These are phyloP conservation scores for Limnodromus scolopaceus DNA, from an alignment of 2,797 vertebrate species.

Conservation along the genomic window DNA sequence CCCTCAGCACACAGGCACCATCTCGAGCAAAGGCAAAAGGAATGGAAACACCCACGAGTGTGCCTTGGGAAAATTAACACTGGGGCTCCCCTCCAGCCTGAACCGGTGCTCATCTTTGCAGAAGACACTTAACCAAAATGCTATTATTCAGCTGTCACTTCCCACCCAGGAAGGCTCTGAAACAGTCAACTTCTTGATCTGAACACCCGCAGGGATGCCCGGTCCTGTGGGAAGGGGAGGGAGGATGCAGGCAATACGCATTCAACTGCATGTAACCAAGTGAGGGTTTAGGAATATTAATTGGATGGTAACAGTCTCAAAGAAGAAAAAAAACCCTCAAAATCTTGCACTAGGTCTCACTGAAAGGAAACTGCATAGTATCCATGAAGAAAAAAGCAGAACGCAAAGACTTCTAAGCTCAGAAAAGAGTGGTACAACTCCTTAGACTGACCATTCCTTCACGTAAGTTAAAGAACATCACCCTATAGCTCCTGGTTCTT, in stretches of 20 bases:
- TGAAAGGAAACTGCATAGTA: neutral
- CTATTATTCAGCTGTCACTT: neutral
- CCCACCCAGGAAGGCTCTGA: neutral
- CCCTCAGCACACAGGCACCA: neutral
- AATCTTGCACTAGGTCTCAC: neutral
- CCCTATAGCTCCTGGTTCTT: neutral
- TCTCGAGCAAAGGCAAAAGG: neutral
- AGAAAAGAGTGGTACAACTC: neutral
- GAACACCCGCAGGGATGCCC: neutral
- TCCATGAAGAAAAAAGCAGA: neutral
- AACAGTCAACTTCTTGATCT: neutral
- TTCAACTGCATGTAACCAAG: neutral
- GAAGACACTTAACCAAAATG: neutral
- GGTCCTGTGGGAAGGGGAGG: neutral
- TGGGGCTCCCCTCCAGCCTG: neutral
- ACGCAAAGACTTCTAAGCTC: neutral
- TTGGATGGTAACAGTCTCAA: neutral
- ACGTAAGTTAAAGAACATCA: neutral
- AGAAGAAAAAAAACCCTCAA: fast-evolving
- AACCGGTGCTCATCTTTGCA: neutral
- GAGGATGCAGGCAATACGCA: neutral
- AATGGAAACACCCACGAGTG: neutral
- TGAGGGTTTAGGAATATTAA: neutral
- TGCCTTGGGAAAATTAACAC: neutral
- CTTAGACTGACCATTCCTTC: neutral